Evolutionary conservation across 2,113 vertebrate species (phyloP).

Genomic region (Saguinus midas): DNA sequence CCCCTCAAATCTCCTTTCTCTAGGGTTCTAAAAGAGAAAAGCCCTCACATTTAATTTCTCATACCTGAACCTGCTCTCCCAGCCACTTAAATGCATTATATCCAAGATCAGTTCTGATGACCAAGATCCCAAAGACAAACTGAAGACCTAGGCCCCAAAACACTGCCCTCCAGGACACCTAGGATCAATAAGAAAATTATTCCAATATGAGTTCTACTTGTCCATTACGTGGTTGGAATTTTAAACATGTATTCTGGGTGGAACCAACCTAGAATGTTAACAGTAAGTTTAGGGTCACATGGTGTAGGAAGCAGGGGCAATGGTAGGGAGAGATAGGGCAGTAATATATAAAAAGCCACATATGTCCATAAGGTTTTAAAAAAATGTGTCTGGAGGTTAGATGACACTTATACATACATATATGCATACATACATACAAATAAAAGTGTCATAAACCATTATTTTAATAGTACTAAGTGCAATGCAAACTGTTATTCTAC

Average conservation of each 20-base stretch:
- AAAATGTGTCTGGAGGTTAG: background rate
- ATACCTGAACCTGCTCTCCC: constrained; percentile 94
- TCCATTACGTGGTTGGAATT: background rate
- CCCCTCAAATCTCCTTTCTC: background rate
- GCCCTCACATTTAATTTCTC: background rate
- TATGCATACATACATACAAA: background rate
- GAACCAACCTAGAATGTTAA: background rate
- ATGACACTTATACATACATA: background rate
- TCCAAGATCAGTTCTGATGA: constrained; percentile 93
- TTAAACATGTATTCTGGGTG: background rate
- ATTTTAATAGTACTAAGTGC: background rate
- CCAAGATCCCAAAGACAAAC: constrained; percentile 91
- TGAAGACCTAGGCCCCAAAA: constrained; percentile 94
- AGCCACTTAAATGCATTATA: constrained; percentile 91
- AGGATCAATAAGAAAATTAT: constrained; percentile 52
- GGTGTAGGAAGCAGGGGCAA: background rate
- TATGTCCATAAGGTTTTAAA: background rate
- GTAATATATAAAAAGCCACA: background rate
- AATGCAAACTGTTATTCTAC: background rate
- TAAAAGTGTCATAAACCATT: background rate
- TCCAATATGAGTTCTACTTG: background rate
- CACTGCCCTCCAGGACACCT: constrained; percentile 92
- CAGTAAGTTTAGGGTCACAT: background rate
- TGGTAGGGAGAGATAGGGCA: background rate
- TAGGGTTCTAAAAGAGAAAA: background rate